These are phyloP conservation scores for Dysidea cf. avara DNA, from an alignment of 37 sponge, comb jelly and placozoan species.

Conservation along the genomic window DNA sequence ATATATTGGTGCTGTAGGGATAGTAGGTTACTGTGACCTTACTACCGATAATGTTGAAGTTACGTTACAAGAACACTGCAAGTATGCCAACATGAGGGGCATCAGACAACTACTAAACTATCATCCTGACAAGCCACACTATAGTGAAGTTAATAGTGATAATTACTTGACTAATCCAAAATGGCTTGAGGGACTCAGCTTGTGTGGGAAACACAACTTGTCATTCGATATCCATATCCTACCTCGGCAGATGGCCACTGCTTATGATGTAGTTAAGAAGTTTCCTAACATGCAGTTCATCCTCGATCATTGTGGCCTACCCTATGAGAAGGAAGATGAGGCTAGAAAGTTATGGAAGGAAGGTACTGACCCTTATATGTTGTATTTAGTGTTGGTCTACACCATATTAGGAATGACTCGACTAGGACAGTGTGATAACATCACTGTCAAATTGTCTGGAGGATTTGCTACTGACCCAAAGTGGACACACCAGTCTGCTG, in stretches of 20 bases:
- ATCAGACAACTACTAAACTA: slow-evolving; percentile 81
- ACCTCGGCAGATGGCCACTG: slow-evolving; percentile 61
- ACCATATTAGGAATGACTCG: slow-evolving; percentile 47
- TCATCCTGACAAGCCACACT: slow-evolving; percentile 61
- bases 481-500: slow-evolving; percentile 38
- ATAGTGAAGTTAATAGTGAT: slow-evolving; percentile 51
- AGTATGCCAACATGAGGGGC: slow-evolving; percentile 62
- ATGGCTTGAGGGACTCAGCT: slow-evolving; percentile 72
- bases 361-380: slow-evolving; percentile 36
- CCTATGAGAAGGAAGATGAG: slow-evolving; percentile 64
- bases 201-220: slow-evolving; percentile 70
- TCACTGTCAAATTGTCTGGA: slow-evolving; percentile 68
- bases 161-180: slow-evolving; percentile 65
- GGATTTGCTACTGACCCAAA: slow-evolving; percentile 62
- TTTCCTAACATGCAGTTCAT: slow-evolving; percentile 76
- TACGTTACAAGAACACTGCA: slow-evolving; percentile 53
- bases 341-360: slow-evolving; percentile 79
- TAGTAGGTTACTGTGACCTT: slow-evolving; percentile 69
- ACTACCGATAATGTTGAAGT: slow-evolving; percentile 28
- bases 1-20: slow-evolving; percentile 7
- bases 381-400: not conserved
- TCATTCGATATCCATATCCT: slow-evolving; percentile 81
- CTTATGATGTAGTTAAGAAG: slow-evolving; percentile 48
- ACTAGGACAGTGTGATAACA: slow-evolving; percentile 57
- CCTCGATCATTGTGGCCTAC: slow-evolving; percentile 82